These are phyloP conservation scores for Araneus ventricosus DNA, from an alignment of 1,140 invertebrate genomes.

Conservation along the genomic window DNA sequence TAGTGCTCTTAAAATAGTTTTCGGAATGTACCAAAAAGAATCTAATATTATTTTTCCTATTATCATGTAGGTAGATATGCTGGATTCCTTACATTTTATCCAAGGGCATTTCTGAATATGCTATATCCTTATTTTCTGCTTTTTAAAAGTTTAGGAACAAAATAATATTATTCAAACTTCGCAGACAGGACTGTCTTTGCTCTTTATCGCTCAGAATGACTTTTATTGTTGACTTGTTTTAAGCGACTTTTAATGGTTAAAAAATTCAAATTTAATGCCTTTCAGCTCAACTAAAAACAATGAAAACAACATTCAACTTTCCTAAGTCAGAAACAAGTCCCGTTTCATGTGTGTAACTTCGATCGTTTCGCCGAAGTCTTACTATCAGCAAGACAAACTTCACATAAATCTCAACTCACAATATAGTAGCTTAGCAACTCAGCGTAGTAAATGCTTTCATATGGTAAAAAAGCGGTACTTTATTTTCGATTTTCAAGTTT, in stretches of 20 bases:
- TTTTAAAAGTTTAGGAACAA: not conserved
- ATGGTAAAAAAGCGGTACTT: too few relatives aligned
- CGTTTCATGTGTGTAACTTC: not conserved
- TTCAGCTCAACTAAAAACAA: not conserved
- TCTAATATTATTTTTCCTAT: not conserved
- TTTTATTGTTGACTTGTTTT: conserved; percentile 2
- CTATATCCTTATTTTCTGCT: not conserved
- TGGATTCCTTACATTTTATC: too few relatives aligned
- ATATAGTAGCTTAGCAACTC: too few relatives aligned
- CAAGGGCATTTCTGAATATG: too few relatives aligned
- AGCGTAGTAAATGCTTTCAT: too few relatives aligned
- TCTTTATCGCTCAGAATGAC: not conserved
- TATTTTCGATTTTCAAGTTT: too few relatives aligned
- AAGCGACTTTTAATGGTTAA: not conserved
- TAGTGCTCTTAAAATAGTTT: not conserved
- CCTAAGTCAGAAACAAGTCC: not conserved
- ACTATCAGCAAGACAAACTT: too few relatives aligned
- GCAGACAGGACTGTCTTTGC: not conserved
- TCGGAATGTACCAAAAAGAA: not conserved
- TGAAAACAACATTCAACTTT: not conserved
- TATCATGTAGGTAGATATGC: not conserved
- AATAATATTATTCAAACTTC: not conserved
- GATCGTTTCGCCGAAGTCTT: not conserved
- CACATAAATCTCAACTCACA: too few relatives aligned
- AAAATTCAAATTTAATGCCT: not conserved